Evolutionary conservation across 2,797 vertebrate species (phyloP).

Genomic region (Acrossocheilus fasciatus): DNA sequence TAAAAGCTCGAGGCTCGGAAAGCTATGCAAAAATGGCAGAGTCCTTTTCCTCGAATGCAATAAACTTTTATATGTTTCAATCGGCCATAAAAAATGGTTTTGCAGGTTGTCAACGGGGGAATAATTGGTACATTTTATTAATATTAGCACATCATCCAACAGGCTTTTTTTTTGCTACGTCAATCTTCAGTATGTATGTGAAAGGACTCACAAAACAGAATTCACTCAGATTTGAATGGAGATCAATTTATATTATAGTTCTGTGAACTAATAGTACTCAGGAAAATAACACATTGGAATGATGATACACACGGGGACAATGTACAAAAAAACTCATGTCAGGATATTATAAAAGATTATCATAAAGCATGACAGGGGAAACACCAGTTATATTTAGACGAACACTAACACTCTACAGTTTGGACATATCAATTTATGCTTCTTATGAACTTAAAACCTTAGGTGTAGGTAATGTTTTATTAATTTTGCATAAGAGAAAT

Average conservation of each 20-base stretch:
- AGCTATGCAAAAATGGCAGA: constrained; percentile 92
- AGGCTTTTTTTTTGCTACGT: constrained; percentile 81
- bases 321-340: not conserved
- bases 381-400: not conserved
- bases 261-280: not conserved
- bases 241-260: too few relatives aligned
- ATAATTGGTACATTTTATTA: constrained; percentile 98
- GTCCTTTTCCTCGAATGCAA: constrained; percentile 90
- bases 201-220: constrained; percentile 58
- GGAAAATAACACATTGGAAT: not conserved
- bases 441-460: not conserved
- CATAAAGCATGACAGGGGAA: not conserved
- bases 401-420: not conserved
- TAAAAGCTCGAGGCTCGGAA: constrained; percentile 91
- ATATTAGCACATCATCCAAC: constrained; percentile 95
- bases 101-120: constrained; percentile 97
- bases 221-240: not conserved
- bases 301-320: not conserved
- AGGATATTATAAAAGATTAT: not conserved
- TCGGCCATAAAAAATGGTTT: constrained; percentile 95
- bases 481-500: not conserved
- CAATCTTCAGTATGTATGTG: constrained; percentile 87
- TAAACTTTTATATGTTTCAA: constrained; percentile 99
- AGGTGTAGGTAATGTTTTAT: not conserved
- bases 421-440: not conserved